phyloP scores from a whole-genome alignment of 2,888 invertebrate genomes.

The Ichneumoninae sp. region DNA sequence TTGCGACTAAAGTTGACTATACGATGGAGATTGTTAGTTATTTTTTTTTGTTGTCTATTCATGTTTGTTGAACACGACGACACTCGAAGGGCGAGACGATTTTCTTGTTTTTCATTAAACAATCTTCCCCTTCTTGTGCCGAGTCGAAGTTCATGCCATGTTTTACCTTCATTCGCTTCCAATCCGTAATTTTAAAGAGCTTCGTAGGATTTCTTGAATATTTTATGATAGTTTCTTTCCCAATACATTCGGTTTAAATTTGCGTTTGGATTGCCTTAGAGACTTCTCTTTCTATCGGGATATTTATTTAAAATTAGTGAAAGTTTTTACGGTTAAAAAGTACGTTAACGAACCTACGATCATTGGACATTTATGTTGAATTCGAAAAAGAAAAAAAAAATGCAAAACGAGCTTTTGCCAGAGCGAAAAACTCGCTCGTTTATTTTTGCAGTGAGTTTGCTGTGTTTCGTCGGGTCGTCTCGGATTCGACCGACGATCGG shows the following conservation, averaged over 20 bases:
- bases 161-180: neutral
- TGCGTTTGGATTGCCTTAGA: neutral
- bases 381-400: neutral
- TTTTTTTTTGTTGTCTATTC: constrained; percentile 8
- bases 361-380: neutral
- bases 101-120: neutral
- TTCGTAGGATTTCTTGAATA: neutral
- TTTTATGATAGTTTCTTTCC: neutral
- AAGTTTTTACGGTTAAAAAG: neutral
- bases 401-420: neutral
- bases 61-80: neutral
- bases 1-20: constrained; percentile 12
- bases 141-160: neutral
- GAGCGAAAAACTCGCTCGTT: neutral
- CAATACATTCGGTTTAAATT: neutral
- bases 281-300: neutral
- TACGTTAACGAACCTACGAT: neutral
- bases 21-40: neutral
- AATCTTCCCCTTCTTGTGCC: neutral
- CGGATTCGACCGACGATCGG: neutral
- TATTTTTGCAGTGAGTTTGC: neutral
- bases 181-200: neutral
- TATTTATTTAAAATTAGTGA: neutral
- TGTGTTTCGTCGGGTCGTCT: constrained; percentile 8
- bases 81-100: neutral